phyloP scores from a whole-genome alignment of 1,140 invertebrate species.

The Lepidurus arcticus region DNA sequence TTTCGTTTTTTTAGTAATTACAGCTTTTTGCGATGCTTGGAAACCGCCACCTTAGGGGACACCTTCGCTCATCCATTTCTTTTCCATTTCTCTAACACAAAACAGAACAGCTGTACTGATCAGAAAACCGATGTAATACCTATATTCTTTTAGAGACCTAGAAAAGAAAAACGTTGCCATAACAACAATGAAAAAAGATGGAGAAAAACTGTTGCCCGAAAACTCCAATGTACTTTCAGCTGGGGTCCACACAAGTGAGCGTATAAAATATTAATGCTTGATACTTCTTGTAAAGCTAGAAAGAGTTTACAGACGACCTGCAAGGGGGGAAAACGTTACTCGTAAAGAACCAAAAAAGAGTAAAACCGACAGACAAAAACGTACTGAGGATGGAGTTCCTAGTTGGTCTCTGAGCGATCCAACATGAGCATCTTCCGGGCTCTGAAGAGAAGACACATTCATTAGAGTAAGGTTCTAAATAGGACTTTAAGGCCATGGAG shows the following conservation, averaged over 20 bases:
- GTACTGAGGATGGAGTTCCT: not conserved
- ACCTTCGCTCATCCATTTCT: not conserved
- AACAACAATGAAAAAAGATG: not conserved
- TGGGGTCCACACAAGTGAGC: too few species aligned
- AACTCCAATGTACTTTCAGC: not conserved
- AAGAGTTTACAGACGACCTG: not conserved
- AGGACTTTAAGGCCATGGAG: not conserved
- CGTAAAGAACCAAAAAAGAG: not conserved
- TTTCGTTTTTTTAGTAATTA: not conserved
- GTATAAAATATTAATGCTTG: too few species aligned
- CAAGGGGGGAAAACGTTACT: not conserved
- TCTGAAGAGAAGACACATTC: not conserved
- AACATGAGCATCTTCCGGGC: not conserved
- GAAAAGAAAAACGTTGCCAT: not conserved
- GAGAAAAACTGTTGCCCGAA: not conserved
- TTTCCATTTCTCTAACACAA: not conserved
- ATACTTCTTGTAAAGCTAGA: too few species aligned
- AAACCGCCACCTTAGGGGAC: not conserved
- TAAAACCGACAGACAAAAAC: not conserved
- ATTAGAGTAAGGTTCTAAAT: not conserved
- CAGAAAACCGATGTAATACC: not conserved
- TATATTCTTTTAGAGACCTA: not conserved
- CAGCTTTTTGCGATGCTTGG: slow-evolving; percentile 10
- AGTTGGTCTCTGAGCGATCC: not conserved
- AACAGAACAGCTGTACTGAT: not conserved